Percentiles rank a stretch among this genome's conserved stretches.
phyloP scores from a whole-genome alignment of 2,113 vertebrate genomes.

The Hepsetus odoe region DNA sequence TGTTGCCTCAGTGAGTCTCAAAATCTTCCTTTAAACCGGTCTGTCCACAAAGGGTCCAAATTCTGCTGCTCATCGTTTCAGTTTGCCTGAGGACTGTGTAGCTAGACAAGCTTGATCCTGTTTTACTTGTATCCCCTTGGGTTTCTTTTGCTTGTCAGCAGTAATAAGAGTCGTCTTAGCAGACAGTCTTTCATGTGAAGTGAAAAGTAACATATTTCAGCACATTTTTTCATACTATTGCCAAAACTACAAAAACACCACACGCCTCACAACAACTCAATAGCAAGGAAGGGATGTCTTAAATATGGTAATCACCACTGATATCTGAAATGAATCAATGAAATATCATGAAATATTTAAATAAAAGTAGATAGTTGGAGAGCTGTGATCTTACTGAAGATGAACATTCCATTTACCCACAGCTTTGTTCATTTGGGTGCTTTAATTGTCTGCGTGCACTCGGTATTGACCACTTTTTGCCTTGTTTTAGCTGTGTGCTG shows the following conservation, averaged over 20 bases:
- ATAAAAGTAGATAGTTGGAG: background rate
- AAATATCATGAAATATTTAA: background rate
- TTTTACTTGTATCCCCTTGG: background rate
- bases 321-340: no score
- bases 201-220: background rate
- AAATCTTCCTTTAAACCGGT: background rate
- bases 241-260: background rate
- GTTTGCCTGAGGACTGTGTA: background rate
- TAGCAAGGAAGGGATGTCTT: background rate
- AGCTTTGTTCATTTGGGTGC: background rate
- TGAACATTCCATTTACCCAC: background rate
- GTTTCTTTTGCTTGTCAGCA: background rate
- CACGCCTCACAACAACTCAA: background rate
- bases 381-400: no score
- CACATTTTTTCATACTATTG: background rate
- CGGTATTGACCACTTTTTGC: background rate
- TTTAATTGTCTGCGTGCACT: conserved; percentile 10
- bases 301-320: background rate
- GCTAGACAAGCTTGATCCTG: background rate
- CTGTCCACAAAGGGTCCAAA: background rate
- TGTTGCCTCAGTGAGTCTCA: conserved; percentile 80
- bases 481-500: conserved; percentile 31
- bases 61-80: no score
- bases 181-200: background rate
- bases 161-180: conserved; percentile 6